A percentile compares a stretch with the other conserved stretches of the same genome.
These are phyloP conservation scores for Podarcis siculus DNA, from an alignment of 2,797 vertebrate species.

Conservation along the genomic window DNA sequence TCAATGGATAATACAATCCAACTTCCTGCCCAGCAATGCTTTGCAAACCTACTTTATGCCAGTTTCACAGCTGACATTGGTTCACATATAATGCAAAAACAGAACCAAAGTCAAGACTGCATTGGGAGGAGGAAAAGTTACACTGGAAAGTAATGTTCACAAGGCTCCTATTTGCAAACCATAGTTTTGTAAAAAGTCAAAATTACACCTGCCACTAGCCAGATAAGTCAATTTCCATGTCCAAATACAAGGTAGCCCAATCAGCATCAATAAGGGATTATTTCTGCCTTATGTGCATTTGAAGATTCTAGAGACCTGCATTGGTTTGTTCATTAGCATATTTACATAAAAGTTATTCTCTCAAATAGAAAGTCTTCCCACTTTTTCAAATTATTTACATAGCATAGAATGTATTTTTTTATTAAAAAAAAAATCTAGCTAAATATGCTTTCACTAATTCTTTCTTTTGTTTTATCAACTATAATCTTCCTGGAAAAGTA, in stretches of 20 bases:
- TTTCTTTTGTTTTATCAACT: neutral
- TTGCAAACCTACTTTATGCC: neutral
- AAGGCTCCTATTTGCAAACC: neutral
- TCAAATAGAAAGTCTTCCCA: neutral
- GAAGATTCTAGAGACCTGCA: neutral
- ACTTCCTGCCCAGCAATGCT: neutral
- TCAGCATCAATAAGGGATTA: neutral
- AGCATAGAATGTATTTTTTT: no score
- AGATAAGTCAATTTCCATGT: neutral
- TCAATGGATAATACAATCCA: neutral
- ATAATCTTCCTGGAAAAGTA: neutral
- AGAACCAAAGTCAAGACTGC: neutral
- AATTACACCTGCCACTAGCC: neutral
- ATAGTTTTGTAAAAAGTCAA: neutral
- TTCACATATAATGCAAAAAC: no score
- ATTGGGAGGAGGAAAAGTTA: neutral
- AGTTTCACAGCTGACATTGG: neutral
- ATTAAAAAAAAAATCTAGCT: neutral
- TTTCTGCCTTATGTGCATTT: neutral
- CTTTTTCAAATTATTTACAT: neutral
- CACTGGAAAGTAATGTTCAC: neutral
- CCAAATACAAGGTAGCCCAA: neutral
- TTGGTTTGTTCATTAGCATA: neutral
- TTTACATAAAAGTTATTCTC: neutral
- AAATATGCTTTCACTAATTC: neutral